Evolutionary conservation across 2,888 invertebrate genomes (phyloP).

Genomic region (Drosophila engyochracea): DNA sequence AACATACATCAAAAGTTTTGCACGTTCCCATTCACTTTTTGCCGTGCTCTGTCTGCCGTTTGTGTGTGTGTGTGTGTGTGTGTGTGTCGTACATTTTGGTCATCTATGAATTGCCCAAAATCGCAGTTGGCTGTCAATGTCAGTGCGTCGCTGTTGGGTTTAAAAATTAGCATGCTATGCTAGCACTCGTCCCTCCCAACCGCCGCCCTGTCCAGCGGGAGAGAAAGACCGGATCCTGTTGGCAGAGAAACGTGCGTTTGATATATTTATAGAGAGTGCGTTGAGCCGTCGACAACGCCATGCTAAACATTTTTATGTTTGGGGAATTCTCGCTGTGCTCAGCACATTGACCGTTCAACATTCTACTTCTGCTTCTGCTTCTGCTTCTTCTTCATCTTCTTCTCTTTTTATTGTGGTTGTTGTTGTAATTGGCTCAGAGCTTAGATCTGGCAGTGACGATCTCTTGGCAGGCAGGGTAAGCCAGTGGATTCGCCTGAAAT

Average conservation of each 20-base stretch:
- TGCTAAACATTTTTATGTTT: slow-evolving; percentile 58
- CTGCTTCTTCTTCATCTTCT: not conserved
- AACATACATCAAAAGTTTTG: slow-evolving; percentile 5
- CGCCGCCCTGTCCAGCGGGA: not conserved
- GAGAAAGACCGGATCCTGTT: slow-evolving; percentile 64
- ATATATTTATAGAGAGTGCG: slow-evolving; percentile 72
- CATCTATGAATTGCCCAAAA: slow-evolving; percentile 54
- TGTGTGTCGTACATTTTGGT: slow-evolving; percentile 19
- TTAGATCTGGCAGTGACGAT: slow-evolving; percentile 59
- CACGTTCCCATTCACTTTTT: slow-evolving; percentile 26
- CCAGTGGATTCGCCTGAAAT: slow-evolving; percentile 70
- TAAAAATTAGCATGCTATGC: slow-evolving; percentile 67
- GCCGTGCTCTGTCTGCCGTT: slow-evolving; percentile 16
- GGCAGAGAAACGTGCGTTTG: slow-evolving; percentile 61
- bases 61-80: slow-evolving; percentile 17
- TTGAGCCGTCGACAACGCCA: slow-evolving; percentile 26
- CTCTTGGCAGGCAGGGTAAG: slow-evolving; percentile 25
- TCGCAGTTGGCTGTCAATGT: slow-evolving; percentile 58
- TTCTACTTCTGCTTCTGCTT: not conserved
- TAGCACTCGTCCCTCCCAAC: not conserved
- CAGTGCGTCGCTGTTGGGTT: slow-evolving; percentile 56
- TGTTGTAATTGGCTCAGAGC: not conserved
- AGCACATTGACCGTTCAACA: slow-evolving; percentile 47
- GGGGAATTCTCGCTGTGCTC: slow-evolving; percentile 49
- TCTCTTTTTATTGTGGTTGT: too few species aligned